A percentile compares a stretch with the other conserved stretches of the same genome.
These are phyloP conservation scores for Nerophis ophidion DNA, from an alignment of 2,113 vertebrate species.

Conservation along the genomic window DNA sequence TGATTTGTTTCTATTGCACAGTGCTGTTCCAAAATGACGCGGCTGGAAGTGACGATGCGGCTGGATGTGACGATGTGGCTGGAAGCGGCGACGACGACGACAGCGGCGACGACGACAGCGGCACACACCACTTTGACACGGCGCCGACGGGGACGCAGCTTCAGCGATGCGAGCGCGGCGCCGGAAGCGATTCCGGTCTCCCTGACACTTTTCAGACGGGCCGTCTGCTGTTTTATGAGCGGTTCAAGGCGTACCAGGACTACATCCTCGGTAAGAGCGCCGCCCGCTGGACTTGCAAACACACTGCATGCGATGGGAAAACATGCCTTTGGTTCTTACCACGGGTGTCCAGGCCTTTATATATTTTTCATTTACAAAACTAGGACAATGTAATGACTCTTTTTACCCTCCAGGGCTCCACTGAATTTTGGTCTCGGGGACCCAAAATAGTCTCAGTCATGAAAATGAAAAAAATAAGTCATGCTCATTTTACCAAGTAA, in stretches of 20 bases:
- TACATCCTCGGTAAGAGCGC: conserved; percentile 82
- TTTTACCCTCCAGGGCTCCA: too few relatives aligned
- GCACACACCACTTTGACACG: conserved; percentile 65
- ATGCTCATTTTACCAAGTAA: too few relatives aligned
- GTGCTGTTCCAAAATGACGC: conserved; percentile 59
- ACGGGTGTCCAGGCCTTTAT: not conserved
- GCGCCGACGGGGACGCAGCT: conserved; percentile 63
- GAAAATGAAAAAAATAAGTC: too few relatives aligned
- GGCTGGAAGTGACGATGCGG: conserved; percentile 24
- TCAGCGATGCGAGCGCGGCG: conserved; percentile 59
- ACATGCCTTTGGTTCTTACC: too few relatives aligned
- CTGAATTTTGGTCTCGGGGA: too few relatives aligned
- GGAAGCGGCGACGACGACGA: conserved; percentile 23
- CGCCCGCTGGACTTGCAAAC: too few relatives aligned
- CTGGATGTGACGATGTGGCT: conserved; percentile 12
- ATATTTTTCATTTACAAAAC: not conserved
- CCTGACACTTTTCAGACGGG: conserved; percentile 82
- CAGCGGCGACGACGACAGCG: conserved; percentile 60
- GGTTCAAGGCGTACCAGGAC: conserved; percentile 91
- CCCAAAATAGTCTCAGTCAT: too few relatives aligned
- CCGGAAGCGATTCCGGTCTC: conserved; percentile 57
- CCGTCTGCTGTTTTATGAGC: conserved; percentile 86
- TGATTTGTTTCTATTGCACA: conserved; percentile 25
- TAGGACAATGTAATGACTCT: too few relatives aligned
- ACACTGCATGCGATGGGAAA: too few relatives aligned